Evolutionary conservation across 2,797 vertebrate genomes (phyloP).

Genomic region (Spinibarbus caldwelli): DNA sequence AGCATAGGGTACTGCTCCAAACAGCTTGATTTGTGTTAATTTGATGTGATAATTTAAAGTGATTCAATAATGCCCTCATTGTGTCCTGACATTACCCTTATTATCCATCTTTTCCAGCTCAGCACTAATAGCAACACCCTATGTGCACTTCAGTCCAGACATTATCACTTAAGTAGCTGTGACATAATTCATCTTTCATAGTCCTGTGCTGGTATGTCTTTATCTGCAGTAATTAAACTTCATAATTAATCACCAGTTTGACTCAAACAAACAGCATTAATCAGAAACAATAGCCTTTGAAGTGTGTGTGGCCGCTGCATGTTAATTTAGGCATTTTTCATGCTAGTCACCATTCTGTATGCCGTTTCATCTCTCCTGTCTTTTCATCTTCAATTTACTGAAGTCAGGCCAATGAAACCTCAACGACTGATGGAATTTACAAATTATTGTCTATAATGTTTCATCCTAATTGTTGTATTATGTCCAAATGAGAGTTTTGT

Average conservation of each 20-base stretch:
- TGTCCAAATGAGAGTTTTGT: neutral
- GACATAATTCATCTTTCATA: slow-evolving; percentile 44
- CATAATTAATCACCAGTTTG: slow-evolving; percentile 43
- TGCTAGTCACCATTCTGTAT: slow-evolving; percentile 16
- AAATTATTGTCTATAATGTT: neutral
- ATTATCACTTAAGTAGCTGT: slow-evolving; percentile 31
- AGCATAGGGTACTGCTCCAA: neutral
- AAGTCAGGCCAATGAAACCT: slow-evolving; percentile 3
- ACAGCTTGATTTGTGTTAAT: neutral
- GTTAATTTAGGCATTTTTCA: slow-evolving; percentile 25
- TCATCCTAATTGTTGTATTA: slow-evolving; percentile 10
- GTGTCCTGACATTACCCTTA: neutral
- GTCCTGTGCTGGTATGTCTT: slow-evolving; percentile 6
- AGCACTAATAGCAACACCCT: slow-evolving; percentile 10
- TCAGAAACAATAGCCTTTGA: slow-evolving; percentile 42
- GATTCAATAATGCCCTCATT: neutral
- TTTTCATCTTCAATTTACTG: slow-evolving; percentile 4
- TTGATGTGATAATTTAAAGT: neutral
- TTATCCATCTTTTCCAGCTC: neutral
- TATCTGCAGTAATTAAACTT: slow-evolving; percentile 43
- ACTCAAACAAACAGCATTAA: slow-evolving; percentile 46
- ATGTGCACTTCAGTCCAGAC: slow-evolving; percentile 1
- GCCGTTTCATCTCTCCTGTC: neutral
- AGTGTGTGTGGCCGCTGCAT: neutral
- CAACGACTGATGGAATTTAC: neutral